phyloP scores from a whole-genome alignment of 2,797 vertebrate genomes.

The Falco peregrinus region DNA sequence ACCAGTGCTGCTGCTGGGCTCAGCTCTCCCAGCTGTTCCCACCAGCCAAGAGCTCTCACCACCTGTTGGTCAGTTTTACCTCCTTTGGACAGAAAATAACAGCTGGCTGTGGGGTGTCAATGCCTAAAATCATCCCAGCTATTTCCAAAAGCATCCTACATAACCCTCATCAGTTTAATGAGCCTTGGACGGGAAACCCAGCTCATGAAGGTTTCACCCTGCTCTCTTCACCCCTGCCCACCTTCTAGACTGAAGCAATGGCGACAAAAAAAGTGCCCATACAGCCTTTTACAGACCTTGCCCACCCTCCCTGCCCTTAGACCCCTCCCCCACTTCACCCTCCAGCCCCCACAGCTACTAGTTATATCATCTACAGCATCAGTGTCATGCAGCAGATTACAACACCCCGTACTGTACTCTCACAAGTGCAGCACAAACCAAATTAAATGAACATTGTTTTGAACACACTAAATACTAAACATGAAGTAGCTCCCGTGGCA shows the following conservation, averaged over 20 bases:
- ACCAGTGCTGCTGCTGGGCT: not conserved
- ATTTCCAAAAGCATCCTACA: not conserved
- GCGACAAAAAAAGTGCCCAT: not conserved
- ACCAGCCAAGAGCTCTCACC: not conserved
- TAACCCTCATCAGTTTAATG: not conserved
- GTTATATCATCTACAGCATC: too few species aligned
- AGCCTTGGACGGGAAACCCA: not conserved
- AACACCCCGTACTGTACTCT: not conserved
- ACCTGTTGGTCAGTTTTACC: not conserved
- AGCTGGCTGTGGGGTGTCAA: not conserved
- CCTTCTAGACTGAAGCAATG: not conserved
- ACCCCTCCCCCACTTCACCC: not conserved
- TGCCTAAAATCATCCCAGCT: not conserved
- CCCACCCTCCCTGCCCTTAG: not conserved
- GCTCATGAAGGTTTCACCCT: not conserved
- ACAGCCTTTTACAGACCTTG: not conserved
- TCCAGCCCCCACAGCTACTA: not conserved
- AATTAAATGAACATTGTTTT: not conserved
- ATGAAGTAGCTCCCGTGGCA: not conserved
- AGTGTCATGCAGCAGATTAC: too few species aligned
- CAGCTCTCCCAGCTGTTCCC: rapidly evolving
- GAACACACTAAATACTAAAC: not conserved
- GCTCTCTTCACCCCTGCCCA: not conserved
- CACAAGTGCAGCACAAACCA: not conserved
- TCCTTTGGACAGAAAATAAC: not conserved